Evolutionary conservation across 2,113 vertebrate genomes (phyloP).

Genomic region (Gorilla gorilla): DNA sequence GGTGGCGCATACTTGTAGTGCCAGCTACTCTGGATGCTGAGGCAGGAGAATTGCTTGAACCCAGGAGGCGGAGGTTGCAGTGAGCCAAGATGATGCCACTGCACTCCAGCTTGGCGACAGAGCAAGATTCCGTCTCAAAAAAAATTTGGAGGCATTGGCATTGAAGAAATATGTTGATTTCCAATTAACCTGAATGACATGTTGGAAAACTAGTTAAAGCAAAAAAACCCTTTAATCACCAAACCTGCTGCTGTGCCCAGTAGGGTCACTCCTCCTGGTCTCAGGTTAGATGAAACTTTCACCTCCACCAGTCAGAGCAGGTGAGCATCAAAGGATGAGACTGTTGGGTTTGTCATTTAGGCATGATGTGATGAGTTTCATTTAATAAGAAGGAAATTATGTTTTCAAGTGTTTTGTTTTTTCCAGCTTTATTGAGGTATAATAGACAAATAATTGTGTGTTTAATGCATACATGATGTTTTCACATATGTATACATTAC

Average conservation of each 20-base stretch:
- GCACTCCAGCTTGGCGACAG: too few species aligned
- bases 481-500: background rate
- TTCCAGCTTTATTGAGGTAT: background rate
- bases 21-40: too few species aligned
- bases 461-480: background rate
- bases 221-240: background rate
- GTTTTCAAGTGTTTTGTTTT: background rate
- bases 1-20: too few species aligned
- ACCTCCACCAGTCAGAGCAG: background rate
- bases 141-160: background rate
- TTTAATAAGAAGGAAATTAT: background rate
- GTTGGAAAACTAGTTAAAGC: background rate
- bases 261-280: background rate
- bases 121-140: too few species aligned
- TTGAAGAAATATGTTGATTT: background rate
- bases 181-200: background rate
- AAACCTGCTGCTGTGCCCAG: background rate
- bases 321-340: background rate
- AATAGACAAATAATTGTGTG: background rate
- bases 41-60: too few species aligned
- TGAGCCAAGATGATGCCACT: too few species aligned
- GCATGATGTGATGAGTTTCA: background rate
- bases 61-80: too few species aligned
- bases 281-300: background rate
- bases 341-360: background rate